Evolutionary conservation across 2,888 invertebrate genomes (phyloP).

Genomic region (Drosophila heteroneura): DNA sequence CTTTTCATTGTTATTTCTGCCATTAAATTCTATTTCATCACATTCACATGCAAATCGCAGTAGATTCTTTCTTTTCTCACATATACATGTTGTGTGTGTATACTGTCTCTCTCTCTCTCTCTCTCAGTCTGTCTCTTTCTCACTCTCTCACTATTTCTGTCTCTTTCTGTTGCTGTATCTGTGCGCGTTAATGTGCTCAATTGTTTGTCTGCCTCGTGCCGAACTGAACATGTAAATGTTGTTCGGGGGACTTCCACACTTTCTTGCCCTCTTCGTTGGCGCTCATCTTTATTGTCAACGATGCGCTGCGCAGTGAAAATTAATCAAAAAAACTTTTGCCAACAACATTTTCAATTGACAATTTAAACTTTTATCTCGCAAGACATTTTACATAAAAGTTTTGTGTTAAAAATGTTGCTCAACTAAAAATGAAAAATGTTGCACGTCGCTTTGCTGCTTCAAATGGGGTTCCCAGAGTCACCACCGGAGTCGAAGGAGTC

Average conservation of each 20-base stretch:
- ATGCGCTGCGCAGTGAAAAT: constrained; percentile 74
- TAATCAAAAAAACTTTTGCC: constrained; percentile 84
- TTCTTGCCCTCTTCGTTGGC: constrained; percentile 27
- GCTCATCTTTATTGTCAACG: constrained; percentile 70
- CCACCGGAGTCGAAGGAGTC: constrained; percentile 12
- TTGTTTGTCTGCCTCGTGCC: constrained; percentile 73
- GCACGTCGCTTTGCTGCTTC: constrained; percentile 10
- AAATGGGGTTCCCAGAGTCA: constrained; percentile 21
- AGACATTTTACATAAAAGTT: constrained; percentile 82
- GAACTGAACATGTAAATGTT: constrained; percentile 57
- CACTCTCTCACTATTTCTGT: not conserved
- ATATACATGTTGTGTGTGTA: not conserved
- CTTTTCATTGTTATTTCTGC: constrained; percentile 59
- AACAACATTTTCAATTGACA: constrained; percentile 85
- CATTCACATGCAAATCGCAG: constrained; percentile 76
- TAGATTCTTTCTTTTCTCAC: constrained; percentile 27
- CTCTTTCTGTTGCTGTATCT: constrained; percentile 27
- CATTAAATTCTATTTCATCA: constrained; percentile 78
- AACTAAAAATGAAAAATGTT: constrained; percentile 79
- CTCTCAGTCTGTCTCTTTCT: not conserved
- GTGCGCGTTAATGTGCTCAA: constrained; percentile 77
- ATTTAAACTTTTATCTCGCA: constrained; percentile 83
- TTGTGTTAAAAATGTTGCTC: constrained; percentile 72
- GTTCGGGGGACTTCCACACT: constrained; percentile 44
- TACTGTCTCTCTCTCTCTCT: not conserved